Evolutionary conservation across 2,113 vertebrate genomes (phyloP), one percentile per base, ranked within the genome.

Genomic region (Tyto alba): DNA sequence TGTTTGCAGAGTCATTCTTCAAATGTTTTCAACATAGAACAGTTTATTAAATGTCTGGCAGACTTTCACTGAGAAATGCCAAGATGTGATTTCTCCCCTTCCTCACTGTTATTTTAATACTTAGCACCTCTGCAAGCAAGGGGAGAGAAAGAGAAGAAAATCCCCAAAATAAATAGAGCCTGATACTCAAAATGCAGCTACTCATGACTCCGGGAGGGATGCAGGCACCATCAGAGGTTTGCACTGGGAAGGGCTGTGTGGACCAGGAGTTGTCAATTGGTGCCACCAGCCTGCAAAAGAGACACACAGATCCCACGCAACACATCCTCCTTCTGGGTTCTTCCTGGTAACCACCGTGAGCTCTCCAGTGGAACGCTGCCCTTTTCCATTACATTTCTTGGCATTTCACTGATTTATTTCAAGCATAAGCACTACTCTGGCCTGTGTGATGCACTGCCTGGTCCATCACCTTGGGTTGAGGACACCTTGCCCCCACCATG

Each of bases 1-100:
- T 96, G 94, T 95, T 96, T 93, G 86, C 62, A 92, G 94, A 94
- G 86, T 82, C 96, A 92, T 95, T 96, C 89, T 92, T 97, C 92
- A 97, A 87, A 95, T 76, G 84, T 95, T 96, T 96, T 91, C 78
- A 83, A 9, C 81, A 53, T 89, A 88, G 94, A 95, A 48, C 80
- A 93, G 62, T 92, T 95, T 92, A 96, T 96, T 95, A 96, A 95
- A 95, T 62, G 53, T 57, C 95, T 85, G 90, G 73, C 69, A 92
- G 77, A 32, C 74, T 89, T 93, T 95, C 84, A 82, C 89, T 89
- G 50, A 89, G 87, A 95, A 95, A 89, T 85, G 69, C 69, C 89
- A 91, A 93, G 60, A 92, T 66, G 66, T 82, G 94, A 93, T 82
- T 96, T 92, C 86, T 89, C 64, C 74, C 57, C 56, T 92, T 93